Evolutionary conservation across 2,797 vertebrate species (phyloP).

Genomic region (Tapera naevia): DNA sequence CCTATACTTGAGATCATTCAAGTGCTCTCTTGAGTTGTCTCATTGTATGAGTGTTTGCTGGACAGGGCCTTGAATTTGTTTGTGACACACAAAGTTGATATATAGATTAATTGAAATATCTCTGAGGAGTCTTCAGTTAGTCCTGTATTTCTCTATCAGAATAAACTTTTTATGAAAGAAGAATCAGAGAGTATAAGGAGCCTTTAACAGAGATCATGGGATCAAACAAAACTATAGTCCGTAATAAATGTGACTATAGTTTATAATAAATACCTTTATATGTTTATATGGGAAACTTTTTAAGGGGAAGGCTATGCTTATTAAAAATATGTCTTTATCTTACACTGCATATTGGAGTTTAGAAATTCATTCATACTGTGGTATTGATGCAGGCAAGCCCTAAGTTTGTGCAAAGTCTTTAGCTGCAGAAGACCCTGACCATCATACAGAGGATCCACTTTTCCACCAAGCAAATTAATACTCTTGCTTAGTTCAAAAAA

Average conservation of each 20-base stretch:
- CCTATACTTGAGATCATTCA: slow-evolving; percentile 31
- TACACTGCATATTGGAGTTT: background rate
- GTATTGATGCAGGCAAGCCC: background rate
- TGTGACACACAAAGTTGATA: slow-evolving; percentile 20
- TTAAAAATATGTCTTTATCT: background rate
- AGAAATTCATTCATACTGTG: background rate
- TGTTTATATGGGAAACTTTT: background rate
- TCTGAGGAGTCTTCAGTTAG: slow-evolving; percentile 2
- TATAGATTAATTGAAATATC: slow-evolving; percentile 45
- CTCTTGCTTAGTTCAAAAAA: background rate
- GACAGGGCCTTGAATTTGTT: slow-evolving; percentile 58
- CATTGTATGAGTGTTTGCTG: slow-evolving; percentile 46
- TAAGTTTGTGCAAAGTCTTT: slow-evolving; percentile 35
- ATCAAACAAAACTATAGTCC: background rate
- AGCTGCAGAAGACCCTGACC: background rate
- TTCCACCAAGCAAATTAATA: background rate
- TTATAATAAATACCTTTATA: background rate
- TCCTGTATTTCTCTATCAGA: background rate
- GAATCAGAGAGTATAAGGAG: background rate
- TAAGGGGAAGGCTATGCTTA: background rate
- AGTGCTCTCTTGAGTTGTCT: slow-evolving; percentile 56
- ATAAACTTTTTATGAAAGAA: slow-evolving; percentile 17
- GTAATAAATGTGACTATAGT: background rate
- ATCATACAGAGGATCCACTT: slow-evolving; percentile 18
- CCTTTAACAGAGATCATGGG: background rate